Base-by-base conservation (phyloP, 2,888 invertebrate species). In the Platycheirus albimanus region DNA sequence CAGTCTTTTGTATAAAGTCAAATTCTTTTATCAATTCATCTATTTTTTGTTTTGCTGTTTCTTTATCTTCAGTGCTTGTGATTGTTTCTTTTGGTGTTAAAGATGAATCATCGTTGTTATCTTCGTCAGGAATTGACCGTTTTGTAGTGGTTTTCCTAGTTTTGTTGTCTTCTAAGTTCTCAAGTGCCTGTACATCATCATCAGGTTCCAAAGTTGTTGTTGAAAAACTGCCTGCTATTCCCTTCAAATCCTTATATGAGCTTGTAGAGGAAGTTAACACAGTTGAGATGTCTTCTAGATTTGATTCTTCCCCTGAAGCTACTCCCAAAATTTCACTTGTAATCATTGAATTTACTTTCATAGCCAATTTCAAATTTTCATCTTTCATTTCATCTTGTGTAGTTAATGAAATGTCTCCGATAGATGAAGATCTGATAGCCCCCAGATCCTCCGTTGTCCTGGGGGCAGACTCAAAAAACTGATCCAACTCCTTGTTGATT, bases 391-490 rank as follows among this genome's bases (percentile, higher is more conserved):
- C 74, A 41, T 36, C 64, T 54, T 54, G 24, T 45, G 70, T 71
- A 49, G 64, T 69, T 69, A 58, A 54, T 64, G 56, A 64, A 69
- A 58, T 36, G 36, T 47, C 75, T 64, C 70, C 80, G 49, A n/a
- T 63, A 19, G 63, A 56, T 63, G 79, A 81, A 61, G 66, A 45
- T 67, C 67, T 71, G 66, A 17, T 28, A 67, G 81, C 81, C 81
- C 81, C 81, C 81, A 81, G 81, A 72, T 61, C 66, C 36, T 47
- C 54, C 61, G 10, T 19, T 71, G 76, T 51, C 54, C 81, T 81
- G 81, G 81, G 81, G 81, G 81, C 81, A 36, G 33, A 20, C 43
- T 63, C 81, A 76, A 81, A 81, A 81, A 81, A 81, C 76, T 81
- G 45, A 56, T 71, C 15, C 33, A 75, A 74, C 6, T 80, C 54